These are phyloP conservation scores for Nephotettix cincticeps DNA, from an alignment of 1,140 invertebrate species.

Conservation along the genomic window DNA sequence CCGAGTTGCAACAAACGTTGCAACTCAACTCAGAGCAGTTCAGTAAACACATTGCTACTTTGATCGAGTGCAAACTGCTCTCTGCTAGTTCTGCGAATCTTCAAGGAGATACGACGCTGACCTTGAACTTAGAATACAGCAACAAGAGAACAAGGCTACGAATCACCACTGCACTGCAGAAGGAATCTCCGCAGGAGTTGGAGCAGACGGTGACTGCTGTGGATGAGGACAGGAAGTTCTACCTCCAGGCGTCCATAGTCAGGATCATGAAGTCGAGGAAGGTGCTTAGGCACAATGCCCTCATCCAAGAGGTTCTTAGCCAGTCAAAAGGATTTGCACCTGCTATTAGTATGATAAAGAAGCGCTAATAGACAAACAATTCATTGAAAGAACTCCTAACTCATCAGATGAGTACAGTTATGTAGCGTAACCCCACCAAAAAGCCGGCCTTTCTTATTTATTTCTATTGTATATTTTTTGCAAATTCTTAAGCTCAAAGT, in stretches of 20 bases:
- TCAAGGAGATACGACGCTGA: conserved; percentile 56
- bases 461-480: no score
- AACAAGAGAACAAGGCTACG: conserved; percentile 94
- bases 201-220: conserved; percentile 83
- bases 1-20: conserved; percentile 70
- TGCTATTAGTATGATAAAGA: conserved; percentile 96
- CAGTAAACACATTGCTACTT: conserved; percentile 73
- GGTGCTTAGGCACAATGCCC: conserved; percentile 84
- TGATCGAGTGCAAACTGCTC: conserved; percentile 83
- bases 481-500: no score
- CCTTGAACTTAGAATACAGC: conserved; percentile 81
- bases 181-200: conserved; percentile 82
- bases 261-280: conserved; percentile 95
- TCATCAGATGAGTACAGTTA: conserved; percentile 96
- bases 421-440: conserved; percentile 74
- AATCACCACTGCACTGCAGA: conserved; percentile 82
- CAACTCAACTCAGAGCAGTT: conserved; percentile 80
- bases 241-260: conserved; percentile 95
- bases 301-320: conserved; percentile 93
- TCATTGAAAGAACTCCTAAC: conserved; percentile 90
- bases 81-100: conserved; percentile 56
- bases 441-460: no score
- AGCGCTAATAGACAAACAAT: conserved; percentile 96
- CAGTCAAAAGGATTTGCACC: conserved; percentile 91
- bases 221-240: conserved; percentile 96